Conservation (phyloP, 2,797 vertebrate species). For the Sebastes minor region DNA sequence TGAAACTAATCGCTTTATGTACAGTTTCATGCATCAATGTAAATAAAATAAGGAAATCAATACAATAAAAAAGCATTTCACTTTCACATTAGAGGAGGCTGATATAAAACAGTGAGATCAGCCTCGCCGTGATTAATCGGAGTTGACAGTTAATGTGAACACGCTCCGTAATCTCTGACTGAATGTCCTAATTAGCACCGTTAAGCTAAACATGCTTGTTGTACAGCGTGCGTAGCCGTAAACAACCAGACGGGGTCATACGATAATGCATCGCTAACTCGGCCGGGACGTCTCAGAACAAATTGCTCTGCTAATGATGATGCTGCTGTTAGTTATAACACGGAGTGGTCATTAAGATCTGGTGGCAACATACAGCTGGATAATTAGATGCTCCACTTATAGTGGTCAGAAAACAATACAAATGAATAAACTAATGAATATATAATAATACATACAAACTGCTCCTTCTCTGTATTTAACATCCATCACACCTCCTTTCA, state of each 20-base stretch:
- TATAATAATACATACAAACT: background rate
- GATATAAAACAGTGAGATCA: background rate
- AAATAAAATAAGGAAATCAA: background rate
- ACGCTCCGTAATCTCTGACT: conserved; percentile 10
- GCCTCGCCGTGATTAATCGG: background rate
- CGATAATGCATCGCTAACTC: background rate
- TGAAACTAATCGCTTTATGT: background rate
- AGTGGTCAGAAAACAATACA: background rate
- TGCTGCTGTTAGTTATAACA: background rate
- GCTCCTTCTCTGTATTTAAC: background rate
- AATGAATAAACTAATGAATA: background rate
- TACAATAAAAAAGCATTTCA: background rate
- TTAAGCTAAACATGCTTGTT: conserved; percentile 1
- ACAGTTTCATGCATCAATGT: background rate
- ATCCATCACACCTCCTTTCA: background rate
- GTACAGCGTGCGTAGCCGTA: background rate
- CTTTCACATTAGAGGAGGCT: background rate
- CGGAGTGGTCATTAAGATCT: background rate
- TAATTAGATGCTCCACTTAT: background rate
- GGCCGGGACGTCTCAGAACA: background rate
- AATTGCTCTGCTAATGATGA: background rate
- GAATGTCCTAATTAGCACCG: conserved; percentile 1
- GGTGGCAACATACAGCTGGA: background rate
- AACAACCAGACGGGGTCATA: background rate
- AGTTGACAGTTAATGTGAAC: conserved; percentile 4